Percentiles rank a stretch among this genome's conserved stretches.
phyloP scores from a whole-genome alignment of 1,140 invertebrate genomes.

The Philaenus spumarius region DNA sequence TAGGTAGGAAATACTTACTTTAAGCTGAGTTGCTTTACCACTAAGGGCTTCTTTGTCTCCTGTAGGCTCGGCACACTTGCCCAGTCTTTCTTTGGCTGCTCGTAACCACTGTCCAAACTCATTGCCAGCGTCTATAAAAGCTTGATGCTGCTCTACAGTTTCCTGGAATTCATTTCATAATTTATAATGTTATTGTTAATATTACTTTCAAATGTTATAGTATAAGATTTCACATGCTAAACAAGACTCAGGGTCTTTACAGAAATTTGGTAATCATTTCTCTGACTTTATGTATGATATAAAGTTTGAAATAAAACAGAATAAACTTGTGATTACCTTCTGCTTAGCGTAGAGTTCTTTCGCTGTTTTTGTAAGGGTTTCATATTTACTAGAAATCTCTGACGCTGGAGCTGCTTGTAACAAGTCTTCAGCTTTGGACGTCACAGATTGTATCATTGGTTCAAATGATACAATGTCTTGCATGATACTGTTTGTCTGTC shows the following conservation, averaged over 20 bases:
- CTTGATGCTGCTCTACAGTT: constrained; percentile 83
- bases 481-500: constrained; percentile 87
- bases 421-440: constrained; percentile 82
- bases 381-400: constrained; percentile 85
- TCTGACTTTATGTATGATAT: too few relatives aligned
- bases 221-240: too few relatives aligned
- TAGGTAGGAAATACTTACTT: constrained; percentile 36
- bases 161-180: too few relatives aligned
- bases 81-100: constrained; percentile 79
- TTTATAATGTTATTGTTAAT: too few relatives aligned
- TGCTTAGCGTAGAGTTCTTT: constrained; percentile 81
- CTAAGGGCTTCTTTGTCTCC: constrained; percentile 86
- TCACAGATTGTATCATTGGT: constrained; percentile 90
- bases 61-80: constrained; percentile 88
- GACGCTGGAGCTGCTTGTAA: constrained; percentile 78
- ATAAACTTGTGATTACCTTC: too few relatives aligned
- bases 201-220: too few relatives aligned
- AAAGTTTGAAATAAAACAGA: too few relatives aligned
- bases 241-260: too few relatives aligned
- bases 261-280: too few relatives aligned
- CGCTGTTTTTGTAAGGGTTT: constrained; percentile 81
- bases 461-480: constrained; percentile 92
- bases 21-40: constrained; percentile 77
- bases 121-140: constrained; percentile 82
- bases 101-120: constrained; percentile 90